Base-by-base conservation (phyloP, 2,113 vertebrate genomes). In the Zosterops borbonicus region DNA sequence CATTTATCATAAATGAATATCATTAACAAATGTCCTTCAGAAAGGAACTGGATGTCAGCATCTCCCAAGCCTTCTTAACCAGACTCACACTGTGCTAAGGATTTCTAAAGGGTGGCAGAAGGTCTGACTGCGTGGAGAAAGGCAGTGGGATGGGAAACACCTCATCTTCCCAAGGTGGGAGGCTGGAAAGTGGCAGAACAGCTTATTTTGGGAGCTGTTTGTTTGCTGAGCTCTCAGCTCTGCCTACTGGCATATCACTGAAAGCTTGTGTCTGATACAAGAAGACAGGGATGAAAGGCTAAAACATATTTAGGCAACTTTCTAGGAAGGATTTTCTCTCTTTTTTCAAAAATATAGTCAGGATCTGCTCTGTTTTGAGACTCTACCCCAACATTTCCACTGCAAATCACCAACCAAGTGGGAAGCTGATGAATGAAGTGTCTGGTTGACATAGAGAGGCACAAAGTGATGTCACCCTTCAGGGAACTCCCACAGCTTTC, bases 31-130 rank as follows among this genome's bases (percentile, higher is more conserved):
- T 1, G 21, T 49, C 73, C 74, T 81, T 17, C 68, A 37, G 46
- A 39, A n/a, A 53, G 59, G 46, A 84, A 3, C 65, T 2, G 21
- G 65, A 4, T 6, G 1, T 31, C 92, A 65, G 81, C 11, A 1
- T 22, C 20, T n/a, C 87, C 87, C 21, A 24, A 60, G 68, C 56
- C 44, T 33, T 0, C 1, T 56, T 22, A 52, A 12, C 18, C 63
- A 60, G 62, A 11, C 42, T 49, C 47, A 3, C 6, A 0, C 28
- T 14, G 24, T 12, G 2, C 11, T 28, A 0, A 39, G 69, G 70
- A 9, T 35, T 28, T 22, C 42, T 27, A 12, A 39, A 82, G 81
- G 60, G 37, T 74, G 77, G 56, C 84, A 70, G 84, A 37, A 47
- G 86, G 28, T 87, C 50, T 78, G 31, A 39, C 10, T 21, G 82